Conservation (phyloP, 2,797 vertebrate genomes). For the Rhinatrema bivittatum region DNA sequence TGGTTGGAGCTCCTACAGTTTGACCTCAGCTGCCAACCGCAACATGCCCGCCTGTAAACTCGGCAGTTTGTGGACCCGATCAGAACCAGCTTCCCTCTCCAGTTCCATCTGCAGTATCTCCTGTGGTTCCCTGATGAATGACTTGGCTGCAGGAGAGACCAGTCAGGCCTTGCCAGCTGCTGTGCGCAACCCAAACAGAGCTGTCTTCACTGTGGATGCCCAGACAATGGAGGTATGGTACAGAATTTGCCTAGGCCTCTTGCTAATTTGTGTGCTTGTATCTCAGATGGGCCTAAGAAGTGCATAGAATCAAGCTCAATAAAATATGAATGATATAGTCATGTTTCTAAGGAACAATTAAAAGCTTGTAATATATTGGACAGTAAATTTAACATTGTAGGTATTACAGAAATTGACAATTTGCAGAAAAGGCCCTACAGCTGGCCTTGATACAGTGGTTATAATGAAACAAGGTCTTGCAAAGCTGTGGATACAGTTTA, state of each 20-base stretch:
- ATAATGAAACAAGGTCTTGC: too few relatives aligned
- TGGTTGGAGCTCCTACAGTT: constrained; percentile 52
- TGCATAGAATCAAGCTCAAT: not conserved
- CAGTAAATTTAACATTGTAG: too few relatives aligned
- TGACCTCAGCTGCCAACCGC: constrained; percentile 52
- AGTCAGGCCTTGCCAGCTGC: constrained; percentile 27
- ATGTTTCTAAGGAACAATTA: too few relatives aligned
- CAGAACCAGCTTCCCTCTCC: constrained; percentile 17
- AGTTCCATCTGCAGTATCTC: constrained; percentile 29
- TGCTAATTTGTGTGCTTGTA: not conserved
- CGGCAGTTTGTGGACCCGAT: constrained; percentile 8
- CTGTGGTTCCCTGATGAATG: constrained; percentile 52
- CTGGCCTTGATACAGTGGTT: too few relatives aligned
- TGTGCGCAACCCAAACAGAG: constrained; percentile 65
- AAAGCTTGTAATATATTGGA: too few relatives aligned
- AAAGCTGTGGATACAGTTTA: too few relatives aligned
- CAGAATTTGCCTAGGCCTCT: not conserved
- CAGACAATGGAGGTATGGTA: constrained; percentile 79
- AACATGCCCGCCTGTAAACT: constrained; percentile 47
- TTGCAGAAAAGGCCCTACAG: too few relatives aligned
- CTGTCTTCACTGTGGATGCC: constrained; percentile 63
- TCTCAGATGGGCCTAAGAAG: not conserved
- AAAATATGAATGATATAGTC: too few relatives aligned
- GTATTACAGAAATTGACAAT: too few relatives aligned
- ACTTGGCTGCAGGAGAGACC: constrained; percentile 39